phyloP scores from a whole-genome alignment of 2,888 invertebrate genomes.

The Eupithecia subfuscata region DNA sequence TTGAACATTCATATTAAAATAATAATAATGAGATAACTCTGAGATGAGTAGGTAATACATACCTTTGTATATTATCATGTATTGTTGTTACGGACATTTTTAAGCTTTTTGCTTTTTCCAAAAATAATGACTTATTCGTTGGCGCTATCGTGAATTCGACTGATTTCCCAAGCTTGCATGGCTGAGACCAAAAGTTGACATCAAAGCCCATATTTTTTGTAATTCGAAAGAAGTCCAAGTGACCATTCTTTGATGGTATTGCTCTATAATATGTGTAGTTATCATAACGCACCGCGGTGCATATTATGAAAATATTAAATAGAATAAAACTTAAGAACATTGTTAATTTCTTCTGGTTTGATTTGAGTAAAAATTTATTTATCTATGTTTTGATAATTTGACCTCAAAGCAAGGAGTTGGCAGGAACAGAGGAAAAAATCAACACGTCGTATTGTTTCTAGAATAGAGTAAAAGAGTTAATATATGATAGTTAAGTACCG shows the following conservation, averaged over 20 bases:
- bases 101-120: conserved; percentile 45
- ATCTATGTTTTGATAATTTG: no score
- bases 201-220: conserved; percentile 38
- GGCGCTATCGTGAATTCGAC: conserved; percentile 67
- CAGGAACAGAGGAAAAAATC: no score
- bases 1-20: no score
- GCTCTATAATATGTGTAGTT: conserved; percentile 66
- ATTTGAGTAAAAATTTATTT: no score
- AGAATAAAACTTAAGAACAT: neutral
- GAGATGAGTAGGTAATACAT: neutral
- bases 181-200: conserved; percentile 65
- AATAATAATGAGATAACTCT: conserved; percentile 29
- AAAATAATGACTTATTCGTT: conserved; percentile 49
- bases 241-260: conserved; percentile 53
- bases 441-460: no score
- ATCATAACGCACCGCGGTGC: conserved; percentile 13
- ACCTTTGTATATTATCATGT: conserved; percentile 68
- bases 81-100: conserved; percentile 59
- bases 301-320: neutral
- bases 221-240: conserved; percentile 52
- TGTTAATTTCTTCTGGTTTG: neutral
- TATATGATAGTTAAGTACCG: no score
- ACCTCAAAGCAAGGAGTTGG: no score
- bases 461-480: no score
- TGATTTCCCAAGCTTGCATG: conserved; percentile 55